Evolutionary conservation across 2,888 invertebrate species (phyloP).

Genomic region (Cyclophora albipunctata): DNA sequence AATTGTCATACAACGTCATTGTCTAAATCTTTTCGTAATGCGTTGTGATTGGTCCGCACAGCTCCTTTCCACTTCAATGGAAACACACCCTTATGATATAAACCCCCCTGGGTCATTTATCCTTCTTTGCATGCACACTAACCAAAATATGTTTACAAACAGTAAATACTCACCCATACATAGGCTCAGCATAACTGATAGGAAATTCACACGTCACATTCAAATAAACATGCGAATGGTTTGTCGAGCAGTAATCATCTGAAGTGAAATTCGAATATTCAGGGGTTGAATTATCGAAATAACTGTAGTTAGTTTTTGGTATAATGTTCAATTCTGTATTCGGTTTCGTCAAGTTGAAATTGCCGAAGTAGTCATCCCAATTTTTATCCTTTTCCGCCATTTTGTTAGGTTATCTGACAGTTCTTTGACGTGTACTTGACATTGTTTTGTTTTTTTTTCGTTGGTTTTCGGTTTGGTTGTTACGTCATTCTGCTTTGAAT

Average conservation of each 20-base stretch:
- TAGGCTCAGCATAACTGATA: slow-evolving; percentile 79
- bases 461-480: not conserved
- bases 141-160: too few relatives aligned
- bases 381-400: slow-evolving; percentile 52
- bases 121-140: too few relatives aligned
- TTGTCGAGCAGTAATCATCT: slow-evolving; percentile 59
- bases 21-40: too few relatives aligned
- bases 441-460: slow-evolving; percentile 16
- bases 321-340: slow-evolving; percentile 22
- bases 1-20: too few relatives aligned
- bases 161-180: slow-evolving; percentile 78
- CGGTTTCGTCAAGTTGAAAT: slow-evolving; percentile 30
- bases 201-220: slow-evolving; percentile 81
- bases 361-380: slow-evolving; percentile 46
- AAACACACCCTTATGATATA: too few relatives aligned
- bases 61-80: too few relatives aligned
- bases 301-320: slow-evolving; percentile 34
- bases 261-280: slow-evolving; percentile 53
- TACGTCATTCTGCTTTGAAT: slow-evolving; percentile 15
- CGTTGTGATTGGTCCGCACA: too few relatives aligned
- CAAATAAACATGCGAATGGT: slow-evolving; percentile 63
- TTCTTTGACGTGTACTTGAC: slow-evolving; percentile 28
- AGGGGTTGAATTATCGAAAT: slow-evolving; percentile 41
- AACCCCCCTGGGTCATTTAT: too few relatives aligned
- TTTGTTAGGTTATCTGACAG: slow-evolving; percentile 38